Conservation (phyloP, 2,888 invertebrate species). For the Phengaris alcon region DNA sequence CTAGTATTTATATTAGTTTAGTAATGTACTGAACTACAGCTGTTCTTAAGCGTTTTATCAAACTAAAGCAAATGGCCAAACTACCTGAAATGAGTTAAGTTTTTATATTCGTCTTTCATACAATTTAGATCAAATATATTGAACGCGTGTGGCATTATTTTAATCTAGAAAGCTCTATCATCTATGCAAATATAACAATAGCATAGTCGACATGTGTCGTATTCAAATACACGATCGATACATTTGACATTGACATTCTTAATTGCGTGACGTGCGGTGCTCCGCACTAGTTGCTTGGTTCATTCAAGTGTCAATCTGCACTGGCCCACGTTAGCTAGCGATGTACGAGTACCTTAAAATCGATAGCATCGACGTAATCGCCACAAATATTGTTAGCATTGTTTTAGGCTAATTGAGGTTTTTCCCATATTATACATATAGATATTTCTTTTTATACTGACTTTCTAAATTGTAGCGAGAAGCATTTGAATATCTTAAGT, state of each 20-base stretch:
- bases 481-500: neutral
- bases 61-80: neutral
- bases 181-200: conserved; percentile 29
- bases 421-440: neutral
- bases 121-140: neutral
- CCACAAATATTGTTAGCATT: conserved; percentile 27
- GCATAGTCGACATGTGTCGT: conserved; percentile 29
- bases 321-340: conserved; percentile 38
- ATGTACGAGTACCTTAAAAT: conserved; percentile 33
- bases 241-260: conserved; percentile 61
- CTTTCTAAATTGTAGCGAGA: neutral
- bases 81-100: neutral
- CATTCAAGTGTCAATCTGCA: conserved; percentile 63
- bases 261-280: conserved; percentile 53
- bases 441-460: neutral
- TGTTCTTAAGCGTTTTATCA: no score
- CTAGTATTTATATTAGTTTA: no score
- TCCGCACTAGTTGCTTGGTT: conserved; percentile 35
- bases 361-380: conserved; percentile 30
- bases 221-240: conserved; percentile 31
- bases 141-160: neutral
- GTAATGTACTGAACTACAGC: no score
- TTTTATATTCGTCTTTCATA: neutral
- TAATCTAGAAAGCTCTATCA: neutral
- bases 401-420: conserved; percentile 21